These are phyloP conservation scores for Synergus itoensis DNA, from an alignment of 2,888 invertebrate species.

Conservation along the genomic window DNA sequence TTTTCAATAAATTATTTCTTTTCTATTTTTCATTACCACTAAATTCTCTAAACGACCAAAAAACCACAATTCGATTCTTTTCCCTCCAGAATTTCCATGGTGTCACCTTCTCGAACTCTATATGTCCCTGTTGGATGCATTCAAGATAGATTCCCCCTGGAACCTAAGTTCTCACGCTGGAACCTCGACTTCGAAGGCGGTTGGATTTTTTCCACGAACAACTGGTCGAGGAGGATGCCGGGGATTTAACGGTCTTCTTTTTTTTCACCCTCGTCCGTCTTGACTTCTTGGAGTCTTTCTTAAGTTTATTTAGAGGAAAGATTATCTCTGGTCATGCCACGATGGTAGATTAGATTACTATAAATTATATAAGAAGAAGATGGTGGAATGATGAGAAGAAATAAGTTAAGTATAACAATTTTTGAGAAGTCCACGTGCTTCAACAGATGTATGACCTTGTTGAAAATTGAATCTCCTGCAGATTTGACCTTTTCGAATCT, in stretches of 20 bases:
- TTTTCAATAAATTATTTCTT: too few species aligned
- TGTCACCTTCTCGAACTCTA: conserved; percentile 63
- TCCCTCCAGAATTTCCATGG: conserved; percentile 46
- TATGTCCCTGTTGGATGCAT: conserved; percentile 66
- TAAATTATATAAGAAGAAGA: neutral
- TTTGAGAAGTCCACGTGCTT: neutral
- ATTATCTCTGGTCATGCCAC: conserved; percentile 51
- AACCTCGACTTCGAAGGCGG: conserved; percentile 53
- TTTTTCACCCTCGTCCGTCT: conserved; percentile 52
- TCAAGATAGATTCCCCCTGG: conserved; percentile 67
- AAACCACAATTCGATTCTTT: conserved; percentile 42
- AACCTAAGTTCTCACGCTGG: conserved; percentile 70
- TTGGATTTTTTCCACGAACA: conserved; percentile 56
- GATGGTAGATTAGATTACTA: too few species aligned
- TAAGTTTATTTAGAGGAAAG: conserved; percentile 39
- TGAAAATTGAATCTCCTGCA: neutral
- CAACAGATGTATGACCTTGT: neutral
- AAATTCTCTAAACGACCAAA: neutral
- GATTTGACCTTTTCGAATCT: neutral
- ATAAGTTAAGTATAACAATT: neutral
- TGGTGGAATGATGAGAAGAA: neutral
- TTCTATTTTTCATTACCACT: neutral
- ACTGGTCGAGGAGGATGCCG: conserved; percentile 55
- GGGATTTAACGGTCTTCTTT: conserved; percentile 61
- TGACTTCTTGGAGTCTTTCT: conserved; percentile 8